Evolutionary conservation across 2,113 vertebrate species (phyloP).

Genomic region (Dromas ardeola): DNA sequence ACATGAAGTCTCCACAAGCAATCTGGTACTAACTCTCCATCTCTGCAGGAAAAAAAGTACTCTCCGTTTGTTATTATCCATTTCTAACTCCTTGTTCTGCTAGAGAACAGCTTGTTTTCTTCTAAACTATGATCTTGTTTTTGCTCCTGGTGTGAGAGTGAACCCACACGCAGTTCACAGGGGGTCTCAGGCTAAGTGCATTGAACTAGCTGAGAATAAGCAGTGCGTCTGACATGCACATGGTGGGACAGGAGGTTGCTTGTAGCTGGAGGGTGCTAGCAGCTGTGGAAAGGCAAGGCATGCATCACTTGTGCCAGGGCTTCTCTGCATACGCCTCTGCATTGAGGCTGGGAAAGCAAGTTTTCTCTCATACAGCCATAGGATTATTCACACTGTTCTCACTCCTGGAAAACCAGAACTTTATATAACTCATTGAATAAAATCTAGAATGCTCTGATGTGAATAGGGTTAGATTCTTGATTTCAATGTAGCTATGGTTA

Average conservation of each 20-base stretch:
- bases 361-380: background rate
- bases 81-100: background rate
- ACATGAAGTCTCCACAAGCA: background rate
- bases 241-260: background rate
- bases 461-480: background rate
- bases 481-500: background rate
- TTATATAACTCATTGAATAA: background rate
- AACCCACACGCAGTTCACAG: background rate
- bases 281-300: background rate
- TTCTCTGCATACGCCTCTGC: background rate
- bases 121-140: background rate
- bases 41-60: background rate
- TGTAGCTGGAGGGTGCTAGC: background rate
- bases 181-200: accelerated
- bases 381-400: background rate
- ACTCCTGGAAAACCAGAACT: background rate
- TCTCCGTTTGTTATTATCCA: background rate
- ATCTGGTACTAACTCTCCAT: background rate
- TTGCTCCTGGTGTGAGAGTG: background rate
- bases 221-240: background rate
- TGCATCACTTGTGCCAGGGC: background rate
- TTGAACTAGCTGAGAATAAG: background rate
- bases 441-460: background rate
- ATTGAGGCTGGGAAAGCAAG: background rate
- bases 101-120: background rate